Percentiles rank a stretch among this genome's conserved stretches.
Evolutionary conservation across 2,797 vertebrate genomes (phyloP).

Genomic region (Ambastaia sidthimunki): DNA sequence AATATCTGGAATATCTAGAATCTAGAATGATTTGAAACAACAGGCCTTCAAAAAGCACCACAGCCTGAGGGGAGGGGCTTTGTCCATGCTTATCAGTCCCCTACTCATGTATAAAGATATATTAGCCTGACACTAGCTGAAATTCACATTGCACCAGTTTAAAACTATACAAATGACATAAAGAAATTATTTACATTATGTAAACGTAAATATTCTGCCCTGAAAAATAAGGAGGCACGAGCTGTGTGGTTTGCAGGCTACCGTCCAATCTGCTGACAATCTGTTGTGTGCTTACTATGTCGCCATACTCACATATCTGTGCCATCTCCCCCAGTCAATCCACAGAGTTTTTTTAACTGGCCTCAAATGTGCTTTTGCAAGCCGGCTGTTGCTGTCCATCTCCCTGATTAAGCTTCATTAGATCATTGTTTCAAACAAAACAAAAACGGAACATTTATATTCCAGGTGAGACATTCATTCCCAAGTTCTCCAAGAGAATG

Average conservation of each 20-base stretch:
- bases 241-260: conserved; percentile 77
- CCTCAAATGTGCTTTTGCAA: conserved; percentile 75
- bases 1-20: conserved; percentile 13
- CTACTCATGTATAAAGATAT: conserved; percentile 8
- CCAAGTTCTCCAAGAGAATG: neutral
- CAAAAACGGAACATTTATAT: conserved; percentile 52
- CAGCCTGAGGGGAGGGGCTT: conserved; percentile 50
- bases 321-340: conserved; percentile 73
- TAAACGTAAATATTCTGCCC: conserved; percentile 62
- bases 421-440: conserved; percentile 46
- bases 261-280: conserved; percentile 91
- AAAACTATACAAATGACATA: neutral
- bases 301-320: conserved; percentile 80
- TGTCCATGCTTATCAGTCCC: conserved; percentile 39
- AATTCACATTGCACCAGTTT: neutral
- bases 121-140: neutral
- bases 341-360: conserved; percentile 58
- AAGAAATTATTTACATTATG: conserved; percentile 21
- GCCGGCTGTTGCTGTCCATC: conserved; percentile 69
- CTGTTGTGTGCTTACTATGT: conserved; percentile 75
- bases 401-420: conserved; percentile 68
- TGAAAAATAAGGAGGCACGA: conserved; percentile 68
- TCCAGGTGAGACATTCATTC: conserved; percentile 11
- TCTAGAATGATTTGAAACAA: conserved; percentile 20
- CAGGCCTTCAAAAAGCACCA: conserved; percentile 25